Conservation (phyloP, 1,140 invertebrate species). For the Drosophila erecta region DNA sequence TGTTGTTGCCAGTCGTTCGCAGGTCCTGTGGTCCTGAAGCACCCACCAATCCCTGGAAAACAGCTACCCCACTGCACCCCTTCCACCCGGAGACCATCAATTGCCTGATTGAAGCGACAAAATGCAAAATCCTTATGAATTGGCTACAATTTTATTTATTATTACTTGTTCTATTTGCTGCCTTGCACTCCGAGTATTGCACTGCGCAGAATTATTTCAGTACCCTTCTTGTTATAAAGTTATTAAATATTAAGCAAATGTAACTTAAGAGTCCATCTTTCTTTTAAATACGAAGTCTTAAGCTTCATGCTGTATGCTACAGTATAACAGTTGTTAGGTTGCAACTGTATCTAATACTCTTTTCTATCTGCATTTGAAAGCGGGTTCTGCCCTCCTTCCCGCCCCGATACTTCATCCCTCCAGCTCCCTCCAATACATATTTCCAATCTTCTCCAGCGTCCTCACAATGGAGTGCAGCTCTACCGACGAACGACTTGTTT, state of each 20-base stretch:
- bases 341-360: background rate
- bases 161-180: slow-evolving; percentile 74
- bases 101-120: slow-evolving; percentile 63
- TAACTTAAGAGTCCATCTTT: no score
- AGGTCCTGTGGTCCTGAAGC: slow-evolving; percentile 21
- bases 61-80: background rate
- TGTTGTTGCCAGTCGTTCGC: slow-evolving; percentile 70
- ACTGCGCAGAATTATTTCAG: background rate
- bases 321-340: background rate
- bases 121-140: slow-evolving; percentile 81
- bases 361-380: slow-evolving; percentile 27
- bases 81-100: slow-evolving; percentile 7
- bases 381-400: background rate
- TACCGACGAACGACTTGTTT: slow-evolving; percentile 68
- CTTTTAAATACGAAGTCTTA: background rate
- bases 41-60: background rate
- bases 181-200: slow-evolving; percentile 28
- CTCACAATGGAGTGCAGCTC: slow-evolving; percentile 18
- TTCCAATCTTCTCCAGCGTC: slow-evolving; percentile 29
- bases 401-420: background rate
- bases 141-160: slow-evolving; percentile 82
- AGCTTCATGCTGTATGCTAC: background rate
- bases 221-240: background rate
- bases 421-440: background rate
- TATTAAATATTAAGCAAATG: no score